Evolutionary conservation across 2,797 vertebrate genomes (phyloP).

Genomic region (Coendou prehensilis): DNA sequence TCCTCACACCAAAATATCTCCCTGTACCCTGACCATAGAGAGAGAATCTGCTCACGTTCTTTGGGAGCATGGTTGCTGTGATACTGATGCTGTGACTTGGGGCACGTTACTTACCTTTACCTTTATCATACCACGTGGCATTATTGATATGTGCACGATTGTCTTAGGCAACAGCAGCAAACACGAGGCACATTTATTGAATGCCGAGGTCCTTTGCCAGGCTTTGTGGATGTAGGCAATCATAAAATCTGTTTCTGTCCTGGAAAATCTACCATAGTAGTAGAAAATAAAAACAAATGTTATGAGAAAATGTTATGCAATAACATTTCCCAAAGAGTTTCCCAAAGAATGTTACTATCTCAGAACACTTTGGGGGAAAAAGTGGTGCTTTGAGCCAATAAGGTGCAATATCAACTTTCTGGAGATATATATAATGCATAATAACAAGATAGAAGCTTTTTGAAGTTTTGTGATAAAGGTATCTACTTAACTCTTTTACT

Average conservation of each 20-base stretch:
- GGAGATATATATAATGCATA: not conserved
- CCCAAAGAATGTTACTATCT: not conserved
- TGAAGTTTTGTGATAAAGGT: not conserved
- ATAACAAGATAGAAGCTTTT: not conserved
- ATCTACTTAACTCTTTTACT: not conserved
- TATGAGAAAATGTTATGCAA: not conserved
- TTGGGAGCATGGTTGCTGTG: not conserved
- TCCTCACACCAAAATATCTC: not conserved
- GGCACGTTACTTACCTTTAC: not conserved
- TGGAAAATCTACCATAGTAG: not conserved
- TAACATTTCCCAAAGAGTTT: not conserved
- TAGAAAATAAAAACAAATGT: constrained; percentile 36
- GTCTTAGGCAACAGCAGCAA: not conserved
- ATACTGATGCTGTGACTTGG: not conserved
- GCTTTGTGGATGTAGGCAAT: not conserved
- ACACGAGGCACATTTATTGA: not conserved
- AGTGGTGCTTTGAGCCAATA: not conserved
- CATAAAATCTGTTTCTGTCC: not conserved
- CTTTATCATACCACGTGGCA: not conserved
- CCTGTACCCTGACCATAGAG: not conserved
- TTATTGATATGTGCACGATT: not conserved
- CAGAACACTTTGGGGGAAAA: constrained; percentile 1
- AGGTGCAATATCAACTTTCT: not conserved
- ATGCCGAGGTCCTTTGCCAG: not conserved
- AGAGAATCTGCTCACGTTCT: not conserved